Evolutionary conservation across 2,113 vertebrate species (phyloP), one percentile per base, ranked within the genome.

Genomic region (Illadopsis cleaveri): DNA sequence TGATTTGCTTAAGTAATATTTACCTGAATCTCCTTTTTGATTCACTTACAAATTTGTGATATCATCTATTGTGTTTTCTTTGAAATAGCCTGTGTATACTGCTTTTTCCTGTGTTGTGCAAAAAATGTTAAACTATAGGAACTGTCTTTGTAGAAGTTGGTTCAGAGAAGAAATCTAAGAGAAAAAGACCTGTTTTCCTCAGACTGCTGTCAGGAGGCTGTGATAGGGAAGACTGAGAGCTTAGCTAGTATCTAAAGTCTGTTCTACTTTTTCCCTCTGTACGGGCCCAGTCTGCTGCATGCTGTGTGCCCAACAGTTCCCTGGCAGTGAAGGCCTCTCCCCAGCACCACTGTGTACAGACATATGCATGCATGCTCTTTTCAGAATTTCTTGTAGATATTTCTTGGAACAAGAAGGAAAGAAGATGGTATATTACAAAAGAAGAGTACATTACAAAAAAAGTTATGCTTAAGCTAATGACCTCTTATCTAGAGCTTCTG

Each of bases 31-130:
- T 66, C 33, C 22, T 64, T 40, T 40, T 50, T n/a, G 6, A 40
- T 62, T 45, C 3, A 21, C 28, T 50, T 78, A 30, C 8, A 57
- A 17, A 30, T 86, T 23, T 60, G 1, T 21, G n/a, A 3, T 60
- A 21, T 51, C 2, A 62, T 72, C 15, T 53, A 3, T 37, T 0
- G 0, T 38, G 2, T 54, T 64, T 37, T 58, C 11, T 85, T 45
- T 45, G 38, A 42, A 83, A 45, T 16, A 45, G 4, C 0, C 0
- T 2, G 1, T 48, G 13, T 62, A 16, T 71, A 9, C 35, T 71
- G 18, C 27, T 35, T 72, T 77, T 60, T 56, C 35, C 16, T 9
- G 1, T 14, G 6, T 5, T 14, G 10, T 35, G n/a, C 21, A 38
- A 30, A 88, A 88, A 78, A 25, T 13, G 22, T 53, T 76, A 6